Conservation (phyloP, 2,888 invertebrate genomes). For the Drosophila subquinaria region DNA sequence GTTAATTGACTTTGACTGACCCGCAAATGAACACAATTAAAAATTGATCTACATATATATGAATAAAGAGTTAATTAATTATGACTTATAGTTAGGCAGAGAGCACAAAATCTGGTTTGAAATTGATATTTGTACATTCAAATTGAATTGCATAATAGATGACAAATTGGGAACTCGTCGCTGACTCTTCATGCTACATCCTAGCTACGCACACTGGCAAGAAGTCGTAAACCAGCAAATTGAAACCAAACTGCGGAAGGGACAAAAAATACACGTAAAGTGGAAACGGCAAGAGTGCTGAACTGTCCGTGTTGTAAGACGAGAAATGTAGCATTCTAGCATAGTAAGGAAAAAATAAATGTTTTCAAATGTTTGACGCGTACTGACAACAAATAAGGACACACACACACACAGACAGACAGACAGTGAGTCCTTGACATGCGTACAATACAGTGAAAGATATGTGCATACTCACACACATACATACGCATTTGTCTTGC, state of each 20-base stretch:
- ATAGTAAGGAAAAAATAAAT: conserved; percentile 77
- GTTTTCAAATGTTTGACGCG: conserved; percentile 82
- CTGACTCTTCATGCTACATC: conserved; percentile 8
- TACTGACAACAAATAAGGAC: conserved; percentile 78
- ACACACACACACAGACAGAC: conserved; percentile 37
- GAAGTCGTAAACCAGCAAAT: conserved; percentile 38
- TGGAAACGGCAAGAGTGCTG: conserved; percentile 35
- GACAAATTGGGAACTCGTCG: conserved; percentile 18
- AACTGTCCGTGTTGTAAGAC: conserved; percentile 61
- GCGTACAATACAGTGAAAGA: conserved; percentile 39
- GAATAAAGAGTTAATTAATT: conserved; percentile 2
- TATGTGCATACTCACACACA: conserved; percentile 39
- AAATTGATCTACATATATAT: background rate
- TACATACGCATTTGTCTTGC: conserved; percentile 56
- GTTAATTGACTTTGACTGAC: conserved; percentile 1
- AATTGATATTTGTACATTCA: background rate
- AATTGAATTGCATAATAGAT: conserved; percentile 11
- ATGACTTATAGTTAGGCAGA: background rate
- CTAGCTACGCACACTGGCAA: conserved; percentile 18
- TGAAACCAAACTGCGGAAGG: conserved; percentile 17
- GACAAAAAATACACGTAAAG: conserved; percentile 29
- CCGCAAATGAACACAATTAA: background rate
- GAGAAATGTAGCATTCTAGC: conserved; percentile 50
- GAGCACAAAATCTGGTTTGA: conserved; percentile 4
- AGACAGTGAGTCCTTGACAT: conserved; percentile 38